Base-by-base conservation (phyloP, 2,888 invertebrate genomes). In the Drosophila borealis region DNA sequence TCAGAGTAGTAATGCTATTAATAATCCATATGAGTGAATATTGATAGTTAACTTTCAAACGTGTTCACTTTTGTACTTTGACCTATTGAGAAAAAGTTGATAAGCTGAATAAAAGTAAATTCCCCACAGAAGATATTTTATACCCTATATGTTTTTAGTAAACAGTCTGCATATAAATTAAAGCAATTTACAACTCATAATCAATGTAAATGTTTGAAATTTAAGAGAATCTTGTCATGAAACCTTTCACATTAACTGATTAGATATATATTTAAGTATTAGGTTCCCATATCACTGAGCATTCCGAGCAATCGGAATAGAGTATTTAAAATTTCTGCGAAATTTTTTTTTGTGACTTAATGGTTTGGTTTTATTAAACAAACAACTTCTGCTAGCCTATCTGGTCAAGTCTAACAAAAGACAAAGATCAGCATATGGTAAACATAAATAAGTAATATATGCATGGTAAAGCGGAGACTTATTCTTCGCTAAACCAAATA, bases 31-130 rank as follows among this genome's bases (percentile, higher is more conserved):
- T 21, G 14, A 42, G 29, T 34, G 25, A 13, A 14, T 11, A 74
- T 14, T 14, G 36, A 33, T 48, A 42, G 37, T 14, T 17, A 51
- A 34, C 25, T 44, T 14, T 29, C 29, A 45, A 60, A 68, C 29
- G 48, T 60, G 33, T 63, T 25, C 19, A 44, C 21, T 54, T 59
- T 51, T 70, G 57, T 10, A 70, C 80, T 68, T 69, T 54, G 54
- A 2, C 2, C 60, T 10, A 5, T 14, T 29, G 4, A 36, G 48
- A 8, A 59, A 21, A 36, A 36, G 46, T 54, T 42, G 53, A 41
- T 66, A 29, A 36, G 8, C 21, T 6, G 21, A 13, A 11, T 4
- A 29, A 9, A 14, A 14, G 5, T 0, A 10, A 36, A 19, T 19
- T 0, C n/a, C 14, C 33, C 29, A 8, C 29, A 29, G 29, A 29